Percentiles rank a stretch among this genome's conserved stretches.
These are phyloP conservation scores for Apostichopus californicus DNA, from an alignment of 35 echinoderm and acorn worm species.

Conservation along the genomic window DNA sequence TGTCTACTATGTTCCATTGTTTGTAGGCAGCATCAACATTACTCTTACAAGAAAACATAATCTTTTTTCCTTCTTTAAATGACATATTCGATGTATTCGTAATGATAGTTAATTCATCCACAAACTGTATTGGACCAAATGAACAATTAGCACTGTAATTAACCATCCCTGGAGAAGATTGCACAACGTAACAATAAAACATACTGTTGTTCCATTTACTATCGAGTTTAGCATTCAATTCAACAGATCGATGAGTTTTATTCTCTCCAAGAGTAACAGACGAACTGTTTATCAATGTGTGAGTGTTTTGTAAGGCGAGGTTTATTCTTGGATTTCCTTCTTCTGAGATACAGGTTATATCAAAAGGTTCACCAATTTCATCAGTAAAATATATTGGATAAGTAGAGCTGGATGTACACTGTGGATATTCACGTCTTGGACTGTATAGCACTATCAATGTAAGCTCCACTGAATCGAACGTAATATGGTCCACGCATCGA, in stretches of 20 bases:
- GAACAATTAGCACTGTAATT: neutral
- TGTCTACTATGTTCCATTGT: neutral
- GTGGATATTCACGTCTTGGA: neutral
- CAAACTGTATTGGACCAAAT: neutral
- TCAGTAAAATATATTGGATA: neutral
- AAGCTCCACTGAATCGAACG: neutral
- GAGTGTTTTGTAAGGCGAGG: neutral
- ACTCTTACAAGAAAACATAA: neutral
- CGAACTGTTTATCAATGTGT: neutral
- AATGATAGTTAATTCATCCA: neutral
- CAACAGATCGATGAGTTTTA: neutral
- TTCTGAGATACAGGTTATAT: neutral
- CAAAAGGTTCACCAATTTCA: neutral
- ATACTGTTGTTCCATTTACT: neutral
- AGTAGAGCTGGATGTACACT: neutral
- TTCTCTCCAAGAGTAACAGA: neutral
- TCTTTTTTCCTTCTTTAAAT: neutral
- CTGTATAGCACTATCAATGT: neutral
- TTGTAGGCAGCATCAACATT: neutral
- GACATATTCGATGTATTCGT: neutral
- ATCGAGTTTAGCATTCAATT: neutral
- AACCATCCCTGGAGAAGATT: neutral
- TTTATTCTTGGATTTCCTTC: neutral
- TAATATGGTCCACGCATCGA: neutral
- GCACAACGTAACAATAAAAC: neutral